Conservation (phyloP, 2,113 vertebrate species). For the Parotia lawesii region DNA sequence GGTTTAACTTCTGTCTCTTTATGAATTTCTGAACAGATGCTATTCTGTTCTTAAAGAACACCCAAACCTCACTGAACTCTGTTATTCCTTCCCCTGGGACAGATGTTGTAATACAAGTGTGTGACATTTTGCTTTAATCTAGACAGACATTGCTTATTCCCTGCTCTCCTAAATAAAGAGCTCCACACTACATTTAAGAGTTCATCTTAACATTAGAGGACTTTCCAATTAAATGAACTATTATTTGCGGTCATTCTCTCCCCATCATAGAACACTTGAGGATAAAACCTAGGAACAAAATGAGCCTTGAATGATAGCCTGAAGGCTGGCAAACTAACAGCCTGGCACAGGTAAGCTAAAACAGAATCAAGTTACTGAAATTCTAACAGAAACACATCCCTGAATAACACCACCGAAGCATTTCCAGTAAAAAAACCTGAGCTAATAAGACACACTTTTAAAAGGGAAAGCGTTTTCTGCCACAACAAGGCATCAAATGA, state of each 20-base stretch:
- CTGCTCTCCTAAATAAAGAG: neutral
- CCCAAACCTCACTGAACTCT: neutral
- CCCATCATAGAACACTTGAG: neutral
- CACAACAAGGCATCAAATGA: neutral
- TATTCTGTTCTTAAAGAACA: neutral
- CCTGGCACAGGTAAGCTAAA: neutral
- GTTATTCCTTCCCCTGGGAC: neutral
- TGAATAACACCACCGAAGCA: neutral
- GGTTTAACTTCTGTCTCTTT: neutral
- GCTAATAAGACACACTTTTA: neutral
- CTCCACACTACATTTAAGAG: fast-evolving
- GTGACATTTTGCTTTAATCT: neutral
- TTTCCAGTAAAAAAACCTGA: neutral
- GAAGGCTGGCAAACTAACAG: neutral
- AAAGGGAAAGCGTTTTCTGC: neutral
- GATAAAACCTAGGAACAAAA: neutral
- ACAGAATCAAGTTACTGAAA: neutral
- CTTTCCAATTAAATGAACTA: neutral
- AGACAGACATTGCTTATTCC: neutral
- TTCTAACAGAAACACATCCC: neutral
- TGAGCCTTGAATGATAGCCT: neutral
- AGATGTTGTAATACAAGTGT: neutral
- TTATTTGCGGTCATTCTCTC: neutral
- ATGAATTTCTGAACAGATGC: neutral
- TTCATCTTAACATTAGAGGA: neutral